A percentile compares a stretch with the other conserved stretches of the same genome.
These are phyloP conservation scores for Glaucidium brasilianum DNA, from an alignment of 2,113 vertebrate genomes.

Conservation along the genomic window DNA sequence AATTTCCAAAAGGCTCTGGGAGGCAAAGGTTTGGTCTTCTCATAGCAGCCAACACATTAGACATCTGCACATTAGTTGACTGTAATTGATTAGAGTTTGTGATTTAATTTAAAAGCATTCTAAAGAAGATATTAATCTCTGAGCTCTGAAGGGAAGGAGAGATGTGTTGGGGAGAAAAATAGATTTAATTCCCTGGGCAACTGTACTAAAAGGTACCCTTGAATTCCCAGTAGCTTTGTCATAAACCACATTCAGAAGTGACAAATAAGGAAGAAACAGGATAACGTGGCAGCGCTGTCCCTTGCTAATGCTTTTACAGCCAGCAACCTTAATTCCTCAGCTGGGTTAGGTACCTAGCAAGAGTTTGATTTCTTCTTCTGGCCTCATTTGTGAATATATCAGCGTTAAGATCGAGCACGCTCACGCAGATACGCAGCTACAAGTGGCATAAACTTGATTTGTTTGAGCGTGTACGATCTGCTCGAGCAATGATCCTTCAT, in stretches of 20 bases:
- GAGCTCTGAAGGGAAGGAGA: constrained; percentile 2
- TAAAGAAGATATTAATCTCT: constrained; percentile 39
- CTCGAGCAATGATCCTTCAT: not conserved
- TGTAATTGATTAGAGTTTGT: constrained; percentile 57
- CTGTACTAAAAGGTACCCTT: not conserved
- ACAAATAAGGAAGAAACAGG: not conserved
- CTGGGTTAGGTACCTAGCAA: not conserved
- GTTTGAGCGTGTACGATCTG: accelerated
- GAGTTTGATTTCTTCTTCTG: not conserved
- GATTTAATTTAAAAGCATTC: constrained; percentile 64
- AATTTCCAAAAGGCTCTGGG: not conserved
- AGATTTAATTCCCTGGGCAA: constrained; percentile 26
- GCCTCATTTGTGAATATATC: accelerated
- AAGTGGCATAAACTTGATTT: accelerated
- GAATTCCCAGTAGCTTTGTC: constrained; percentile 21
- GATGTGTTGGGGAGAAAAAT: not conserved
- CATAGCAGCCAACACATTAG: not conserved
- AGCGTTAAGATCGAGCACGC: accelerated
- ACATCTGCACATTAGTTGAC: constrained; percentile 22
- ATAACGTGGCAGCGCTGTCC: not conserved
- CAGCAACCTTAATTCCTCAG: not conserved
- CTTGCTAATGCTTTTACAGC: not conserved
- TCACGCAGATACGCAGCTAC: accelerated
- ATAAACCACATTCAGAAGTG: not conserved
- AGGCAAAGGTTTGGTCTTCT: not conserved